A percentile compares a stretch with the other conserved stretches of the same genome.
phyloP scores from a whole-genome alignment of 2,113 vertebrate species.

The Butorides virescens region DNA sequence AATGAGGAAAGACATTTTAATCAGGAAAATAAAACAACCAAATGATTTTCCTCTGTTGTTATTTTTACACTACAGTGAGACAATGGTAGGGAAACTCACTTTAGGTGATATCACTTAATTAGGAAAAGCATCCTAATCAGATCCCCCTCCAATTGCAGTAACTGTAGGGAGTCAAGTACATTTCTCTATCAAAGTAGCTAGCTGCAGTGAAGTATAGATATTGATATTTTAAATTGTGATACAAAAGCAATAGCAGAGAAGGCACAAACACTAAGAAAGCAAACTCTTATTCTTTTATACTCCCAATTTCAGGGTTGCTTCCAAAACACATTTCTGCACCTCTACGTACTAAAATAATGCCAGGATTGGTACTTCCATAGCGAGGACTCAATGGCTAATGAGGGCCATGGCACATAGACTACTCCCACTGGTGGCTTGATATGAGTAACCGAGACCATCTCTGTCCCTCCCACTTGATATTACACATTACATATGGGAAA shows the following conservation, averaged over 20 bases:
- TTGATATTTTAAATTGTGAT: constrained; percentile 68
- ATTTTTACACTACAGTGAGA: constrained; percentile 73
- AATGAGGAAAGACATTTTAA: constrained; percentile 50
- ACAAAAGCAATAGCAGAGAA: constrained; percentile 66
- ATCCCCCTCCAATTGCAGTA: constrained; percentile 78
- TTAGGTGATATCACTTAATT: constrained; percentile 83
- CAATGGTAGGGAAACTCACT: constrained; percentile 78
- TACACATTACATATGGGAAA: not conserved
- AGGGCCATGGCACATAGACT: not conserved
- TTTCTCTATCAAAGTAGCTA: constrained; percentile 74
- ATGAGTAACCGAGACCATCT: not conserved
- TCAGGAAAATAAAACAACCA: constrained; percentile 76
- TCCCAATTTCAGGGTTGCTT: not conserved
- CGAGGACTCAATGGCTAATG: not conserved
- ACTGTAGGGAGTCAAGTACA: constrained; percentile 80
- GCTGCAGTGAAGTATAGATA: constrained; percentile 76
- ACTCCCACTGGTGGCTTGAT: not conserved
- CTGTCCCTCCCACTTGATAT: not conserved
- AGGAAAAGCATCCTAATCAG: constrained; percentile 82
- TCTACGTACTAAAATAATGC: not conserved
- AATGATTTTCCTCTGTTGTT: constrained; percentile 77
- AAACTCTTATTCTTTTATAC: not conserved
- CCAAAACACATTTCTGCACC: not conserved
- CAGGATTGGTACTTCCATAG: not conserved
- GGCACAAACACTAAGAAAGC: constrained; percentile 14